Base-by-base conservation (phyloP, 2,797 vertebrate species). In the Sylvia borin region DNA sequence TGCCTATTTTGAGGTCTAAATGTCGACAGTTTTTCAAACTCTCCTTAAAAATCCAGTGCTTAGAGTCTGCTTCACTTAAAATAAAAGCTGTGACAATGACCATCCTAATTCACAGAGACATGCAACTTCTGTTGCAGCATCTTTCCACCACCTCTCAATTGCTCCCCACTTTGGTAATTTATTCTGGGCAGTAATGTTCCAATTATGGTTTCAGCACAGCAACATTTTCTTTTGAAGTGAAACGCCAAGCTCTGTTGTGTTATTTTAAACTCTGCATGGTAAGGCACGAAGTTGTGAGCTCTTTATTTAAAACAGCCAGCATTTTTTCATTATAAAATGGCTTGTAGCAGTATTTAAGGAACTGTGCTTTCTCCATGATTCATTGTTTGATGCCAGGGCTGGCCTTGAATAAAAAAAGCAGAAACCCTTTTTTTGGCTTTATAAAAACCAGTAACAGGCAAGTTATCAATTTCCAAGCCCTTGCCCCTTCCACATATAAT, bases 211-310 rank as follows among this genome's bases (percentile, higher is more conserved):
- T 85, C 83, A 96, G 61, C 57, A 73, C 53, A 88, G 80, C 55
- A 89, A 71, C 64, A 38, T 88, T 93, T 92, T 90, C 70, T 89
- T 96, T 77, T 95, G 71, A 95, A 76, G 72, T 85, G 77, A 95
- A 93, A 88, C 16, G 11, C 57, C 76, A 86, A 74, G 64, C 42
- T 85, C 71, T 45, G 18, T 77, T 87, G 29, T 81, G 72, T 85
- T 95, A 90, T 92, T 96, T 93, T 92, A 90, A 85, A 71, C 60
- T 71, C 76, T 64, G 34, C 48, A 47, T 73, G 70, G 53, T 47
- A 78, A 88, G 66, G 72, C 60, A 86, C 9, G 8, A 70, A 93
- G 55, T 40, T 51, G 57, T 38, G 77, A 93, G 79, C 54, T 36
- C 53, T 79, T 76, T 85, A 73, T 88, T 92, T 84, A 81, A 81